Percentiles rank a stretch among this genome's conserved stretches.
phyloP scores from a whole-genome alignment of 2,113 vertebrate genomes.

The Cyanoderma ruficeps region DNA sequence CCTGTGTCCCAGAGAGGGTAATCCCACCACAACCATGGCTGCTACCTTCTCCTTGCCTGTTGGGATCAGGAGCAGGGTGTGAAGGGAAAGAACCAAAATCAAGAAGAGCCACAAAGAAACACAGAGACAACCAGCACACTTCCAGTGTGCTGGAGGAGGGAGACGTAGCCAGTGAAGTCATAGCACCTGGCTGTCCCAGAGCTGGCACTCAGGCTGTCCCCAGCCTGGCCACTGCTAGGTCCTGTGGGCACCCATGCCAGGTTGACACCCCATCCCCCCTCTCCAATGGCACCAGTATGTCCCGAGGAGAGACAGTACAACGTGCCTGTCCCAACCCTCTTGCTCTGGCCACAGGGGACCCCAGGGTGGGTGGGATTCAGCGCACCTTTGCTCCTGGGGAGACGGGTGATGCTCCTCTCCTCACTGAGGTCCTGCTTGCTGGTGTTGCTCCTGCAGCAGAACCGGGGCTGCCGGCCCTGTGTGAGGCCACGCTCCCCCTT shows the following conservation, averaged over 20 bases:
- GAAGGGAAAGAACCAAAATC: neutral
- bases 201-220: neutral
- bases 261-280: fast-evolving
- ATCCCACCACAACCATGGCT: neutral
- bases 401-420: neutral
- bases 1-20: neutral
- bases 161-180: neutral
- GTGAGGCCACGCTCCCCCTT: neutral
- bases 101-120: neutral
- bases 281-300: neutral
- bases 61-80: neutral
- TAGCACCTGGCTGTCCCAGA: neutral
- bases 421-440: neutral
- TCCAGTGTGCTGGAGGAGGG: neutral
- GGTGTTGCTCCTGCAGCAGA: neutral
- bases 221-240: fast-evolving
- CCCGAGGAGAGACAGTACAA: neutral
- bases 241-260: neutral
- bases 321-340: neutral
- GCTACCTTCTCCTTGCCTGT: constrained; percentile 8
- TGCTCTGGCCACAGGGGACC: neutral
- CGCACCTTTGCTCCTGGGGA: constrained; percentile 10
- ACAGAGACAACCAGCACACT: neutral
- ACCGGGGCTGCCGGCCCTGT: neutral
- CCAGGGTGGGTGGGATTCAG: neutral